Evolutionary conservation across 2,888 invertebrate species (phyloP).

Genomic region (Micropterix aruncella): DNA sequence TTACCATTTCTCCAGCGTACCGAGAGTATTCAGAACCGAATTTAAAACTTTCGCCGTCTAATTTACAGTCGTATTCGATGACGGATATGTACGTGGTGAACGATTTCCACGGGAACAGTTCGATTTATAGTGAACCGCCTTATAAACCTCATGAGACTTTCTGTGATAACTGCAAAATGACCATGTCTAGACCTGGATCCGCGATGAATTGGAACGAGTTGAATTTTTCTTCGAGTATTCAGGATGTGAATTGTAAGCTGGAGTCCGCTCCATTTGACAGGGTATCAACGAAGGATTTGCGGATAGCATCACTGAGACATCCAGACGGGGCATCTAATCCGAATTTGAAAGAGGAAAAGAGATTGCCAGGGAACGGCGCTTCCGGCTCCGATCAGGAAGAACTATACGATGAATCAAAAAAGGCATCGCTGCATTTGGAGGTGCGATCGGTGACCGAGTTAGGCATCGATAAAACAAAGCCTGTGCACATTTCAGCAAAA

Average conservation of each 20-base stretch:
- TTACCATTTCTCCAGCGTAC: conserved; percentile 47
- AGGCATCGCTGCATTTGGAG: conserved; percentile 13
- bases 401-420: conserved; percentile 29
- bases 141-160: conserved; percentile 60
- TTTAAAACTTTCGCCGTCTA: conserved; percentile 35
- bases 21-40: conserved; percentile 23
- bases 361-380: conserved; percentile 48
- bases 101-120: conserved; percentile 57
- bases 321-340: conserved; percentile 92
- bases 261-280: conserved; percentile 18
- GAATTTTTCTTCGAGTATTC: conserved; percentile 36
- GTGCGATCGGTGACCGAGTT: conserved; percentile 9
- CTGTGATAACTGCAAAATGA: conserved; percentile 61
- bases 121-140: conserved; percentile 78
- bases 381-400: conserved; percentile 44
- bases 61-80: conserved; percentile 56
- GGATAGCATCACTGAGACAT: conserved; percentile 64
- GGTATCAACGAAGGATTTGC: conserved; percentile 26
- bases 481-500: conserved; percentile 16
- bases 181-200: conserved; percentile 53
- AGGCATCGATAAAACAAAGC: conserved; percentile 2
- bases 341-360: conserved; percentile 59
- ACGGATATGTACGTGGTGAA: conserved; percentile 56
- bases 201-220: conserved; percentile 49
- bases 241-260: conserved; percentile 20